A percentile compares a stretch with the other conserved stretches of the same genome.
Evolutionary conservation across 2,113 vertebrate genomes (phyloP).

Genomic region (Rhinogobius similis): DNA sequence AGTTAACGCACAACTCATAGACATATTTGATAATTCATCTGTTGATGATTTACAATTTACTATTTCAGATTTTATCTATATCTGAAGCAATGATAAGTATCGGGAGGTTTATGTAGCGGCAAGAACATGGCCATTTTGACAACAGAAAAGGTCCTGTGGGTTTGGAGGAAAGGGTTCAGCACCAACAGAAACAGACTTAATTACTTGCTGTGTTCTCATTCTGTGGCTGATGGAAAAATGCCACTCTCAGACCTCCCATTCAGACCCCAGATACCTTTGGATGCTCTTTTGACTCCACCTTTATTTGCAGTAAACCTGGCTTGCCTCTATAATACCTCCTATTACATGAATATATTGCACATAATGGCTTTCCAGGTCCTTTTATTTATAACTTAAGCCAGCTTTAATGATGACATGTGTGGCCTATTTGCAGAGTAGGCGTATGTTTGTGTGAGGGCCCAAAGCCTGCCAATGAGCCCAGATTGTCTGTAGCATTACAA

Average conservation of each 20-base stretch:
- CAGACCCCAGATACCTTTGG: background rate
- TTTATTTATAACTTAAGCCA: conserved; percentile 5
- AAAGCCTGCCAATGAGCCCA: conserved; percentile 13
- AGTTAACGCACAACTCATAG: no score
- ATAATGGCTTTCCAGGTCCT: conserved; percentile 6
- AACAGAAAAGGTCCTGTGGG: no score
- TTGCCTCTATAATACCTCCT: background rate
- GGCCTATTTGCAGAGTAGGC: background rate
- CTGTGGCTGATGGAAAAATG: background rate
- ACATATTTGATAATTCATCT: no score
- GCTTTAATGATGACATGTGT: conserved; percentile 8
- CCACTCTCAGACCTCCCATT: background rate
- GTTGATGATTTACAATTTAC: no score
- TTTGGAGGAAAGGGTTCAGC: background rate
- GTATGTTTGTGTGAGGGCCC: conserved; percentile 13
- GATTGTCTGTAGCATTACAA: conserved; percentile 26
- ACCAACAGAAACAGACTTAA: background rate
- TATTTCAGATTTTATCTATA: no score
- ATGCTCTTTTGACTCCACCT: background rate
- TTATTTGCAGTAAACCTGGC: background rate
- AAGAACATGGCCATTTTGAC: background rate
- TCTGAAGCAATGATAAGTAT: background rate
- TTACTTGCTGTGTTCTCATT: background rate
- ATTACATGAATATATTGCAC: background rate
- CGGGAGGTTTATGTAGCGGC: background rate